Conservation (phyloP, 2,888 invertebrate genomes). For the Epirrhoe alternata region DNA sequence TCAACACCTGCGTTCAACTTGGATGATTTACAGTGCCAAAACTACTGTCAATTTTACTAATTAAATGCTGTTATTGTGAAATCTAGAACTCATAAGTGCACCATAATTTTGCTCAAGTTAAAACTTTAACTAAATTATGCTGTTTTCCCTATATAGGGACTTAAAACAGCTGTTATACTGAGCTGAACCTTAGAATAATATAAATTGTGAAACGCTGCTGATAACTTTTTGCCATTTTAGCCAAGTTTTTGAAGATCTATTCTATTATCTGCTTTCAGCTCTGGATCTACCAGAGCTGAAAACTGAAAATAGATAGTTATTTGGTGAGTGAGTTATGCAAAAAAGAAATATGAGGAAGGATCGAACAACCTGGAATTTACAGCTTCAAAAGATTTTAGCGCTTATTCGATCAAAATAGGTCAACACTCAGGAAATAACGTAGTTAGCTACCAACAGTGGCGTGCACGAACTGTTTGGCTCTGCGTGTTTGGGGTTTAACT, state of each 20-base stretch:
- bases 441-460: not conserved
- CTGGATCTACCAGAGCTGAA: too few relatives aligned
- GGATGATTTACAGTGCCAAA: conserved; percentile 16
- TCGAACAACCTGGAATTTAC: not conserved
- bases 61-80: conserved; percentile 3
- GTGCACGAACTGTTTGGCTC: not conserved
- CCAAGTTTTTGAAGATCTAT: too few relatives aligned
- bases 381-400: not conserved
- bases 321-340: too few relatives aligned
- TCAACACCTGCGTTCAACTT: conserved; percentile 30
- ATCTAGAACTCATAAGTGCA: not conserved
- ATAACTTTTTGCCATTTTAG: too few relatives aligned
- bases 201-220: too few relatives aligned
- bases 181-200: too few relatives aligned
- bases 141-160: too few relatives aligned
- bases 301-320: too few relatives aligned
- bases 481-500: not conserved
- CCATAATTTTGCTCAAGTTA: not conserved
- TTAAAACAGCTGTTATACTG: too few relatives aligned
- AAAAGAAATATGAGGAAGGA: too few relatives aligned
- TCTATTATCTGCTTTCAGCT: too few relatives aligned
- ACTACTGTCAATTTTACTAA: conserved; percentile 16
- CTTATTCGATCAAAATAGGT: not conserved
- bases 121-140: too few relatives aligned
- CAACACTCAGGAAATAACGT: not conserved